phyloP scores from a whole-genome alignment of 2,888 invertebrate species.

The Morpho helenor region DNA sequence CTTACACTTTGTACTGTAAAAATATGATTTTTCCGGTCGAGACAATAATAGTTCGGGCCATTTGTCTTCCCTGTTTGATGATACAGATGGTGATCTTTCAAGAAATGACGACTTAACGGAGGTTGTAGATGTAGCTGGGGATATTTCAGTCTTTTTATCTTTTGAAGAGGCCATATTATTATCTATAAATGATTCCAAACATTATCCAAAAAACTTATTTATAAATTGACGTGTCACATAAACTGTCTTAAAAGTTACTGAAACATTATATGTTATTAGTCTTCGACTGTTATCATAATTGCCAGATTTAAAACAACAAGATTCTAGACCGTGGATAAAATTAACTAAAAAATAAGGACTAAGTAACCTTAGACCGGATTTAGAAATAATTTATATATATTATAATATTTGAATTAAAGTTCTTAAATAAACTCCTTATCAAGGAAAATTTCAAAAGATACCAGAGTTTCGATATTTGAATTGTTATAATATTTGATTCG shows the following conservation, averaged over 20 bases:
- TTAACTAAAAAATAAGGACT: too few species aligned
- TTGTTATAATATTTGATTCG: too few species aligned
- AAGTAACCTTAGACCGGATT: too few species aligned
- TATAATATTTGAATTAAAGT: too few species aligned
- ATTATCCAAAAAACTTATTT: constrained; percentile 29
- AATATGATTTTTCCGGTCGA: constrained; percentile 65
- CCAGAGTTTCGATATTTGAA: too few species aligned
- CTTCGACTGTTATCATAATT: neutral
- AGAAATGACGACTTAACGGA: constrained; percentile 53
- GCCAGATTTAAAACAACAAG: too few species aligned
- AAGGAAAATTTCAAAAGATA: too few species aligned
- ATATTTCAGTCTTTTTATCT: constrained; percentile 50
- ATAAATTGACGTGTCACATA: constrained; percentile 21
- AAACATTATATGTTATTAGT: neutral
- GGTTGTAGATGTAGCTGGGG: constrained; percentile 56
- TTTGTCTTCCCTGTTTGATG: constrained; percentile 64
- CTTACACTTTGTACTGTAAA: constrained; percentile 66
- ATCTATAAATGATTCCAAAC: constrained; percentile 37
- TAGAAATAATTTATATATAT: too few species aligned
- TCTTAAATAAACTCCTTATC: too few species aligned
- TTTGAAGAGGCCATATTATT: constrained; percentile 56
- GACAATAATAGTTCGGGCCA: constrained; percentile 74
- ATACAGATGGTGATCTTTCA: constrained; percentile 61
- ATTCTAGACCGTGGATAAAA: too few species aligned
- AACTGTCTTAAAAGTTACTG: neutral